Base-by-base conservation (phyloP, 2,113 vertebrate genomes). In the Trinectes maculatus region DNA sequence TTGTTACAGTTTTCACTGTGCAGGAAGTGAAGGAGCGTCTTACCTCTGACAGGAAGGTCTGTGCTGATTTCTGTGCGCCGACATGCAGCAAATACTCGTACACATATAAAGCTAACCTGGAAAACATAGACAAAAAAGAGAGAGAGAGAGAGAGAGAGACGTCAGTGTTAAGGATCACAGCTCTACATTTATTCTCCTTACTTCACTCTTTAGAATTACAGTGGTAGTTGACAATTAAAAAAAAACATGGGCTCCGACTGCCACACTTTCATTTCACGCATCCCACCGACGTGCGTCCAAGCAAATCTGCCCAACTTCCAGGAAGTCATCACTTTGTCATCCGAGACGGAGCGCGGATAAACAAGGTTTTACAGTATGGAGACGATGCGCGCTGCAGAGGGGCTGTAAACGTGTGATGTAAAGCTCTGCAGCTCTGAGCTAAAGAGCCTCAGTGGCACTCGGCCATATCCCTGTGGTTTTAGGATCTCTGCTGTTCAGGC, bases 1-100 rank as follows among this genome's bases (percentile, higher is more conserved):
- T n/a, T n/a, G n/a, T n/a, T n/a, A n/a, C n/a, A n/a, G n/a, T n/a
- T n/a, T n/a, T n/a, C n/a, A n/a, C n/a, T n/a, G n/a, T n/a, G n/a
- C 60, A 86, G 71, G 82, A 83, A 77, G 59, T 52, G 59, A 58
- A 76, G 66, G 53, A 56, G 68, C 77, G 77, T 89, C 92, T 93
- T 90, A 96, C 95, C 95, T 96, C 95, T 40, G 95, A 96, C 76
- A 96, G 91, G 88, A 96, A 96, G 85, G 95, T 96, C 94, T 96
- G 95, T 88, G 95, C 95, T 3, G 95, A 95, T 92, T 95, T 96
- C 93, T 96, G 95, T 79, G 95, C 95, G 24, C 95, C 95, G 29
- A 96, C 92, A 63, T 96, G 95, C 49, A 96, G 93, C 89, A 96
- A 90, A 91, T 96, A 96, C 82, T 96, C 95, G 3, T 96, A 96